Conservation (phyloP, 1,140 invertebrate genomes). For the Ericerus pela region DNA sequence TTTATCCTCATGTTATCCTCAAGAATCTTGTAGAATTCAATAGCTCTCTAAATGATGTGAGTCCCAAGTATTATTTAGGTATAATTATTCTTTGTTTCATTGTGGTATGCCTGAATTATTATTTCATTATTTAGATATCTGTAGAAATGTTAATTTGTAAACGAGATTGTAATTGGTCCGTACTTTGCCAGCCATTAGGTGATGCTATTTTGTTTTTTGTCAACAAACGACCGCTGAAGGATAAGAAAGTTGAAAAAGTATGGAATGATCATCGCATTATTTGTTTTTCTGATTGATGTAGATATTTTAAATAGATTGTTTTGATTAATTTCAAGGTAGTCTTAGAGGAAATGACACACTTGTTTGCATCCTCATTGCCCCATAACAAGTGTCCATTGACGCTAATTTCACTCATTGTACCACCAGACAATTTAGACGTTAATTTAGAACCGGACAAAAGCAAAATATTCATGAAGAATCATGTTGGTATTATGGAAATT, state of each 20-base stretch:
- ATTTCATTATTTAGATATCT: too few relatives aligned
- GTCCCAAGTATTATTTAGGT: too few relatives aligned
- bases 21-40: conserved; percentile 32
- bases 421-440: conserved; percentile 38
- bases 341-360: conserved; percentile 20
- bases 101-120: too few relatives aligned
- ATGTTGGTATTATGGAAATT: conserved; percentile 21
- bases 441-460: conserved; percentile 52
- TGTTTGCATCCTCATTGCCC: conserved; percentile 22
- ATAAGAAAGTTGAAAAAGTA: conserved; percentile 33
- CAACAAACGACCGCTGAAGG: conserved; percentile 41
- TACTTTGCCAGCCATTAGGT: conserved; percentile 20
- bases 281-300: not conserved
- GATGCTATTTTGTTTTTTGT: conserved; percentile 33
- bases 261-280: conserved; percentile 5
- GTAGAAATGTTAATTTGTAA: not conserved
- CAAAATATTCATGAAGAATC: conserved; percentile 37
- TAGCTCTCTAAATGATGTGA: conserved; percentile 23
- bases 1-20: conserved; percentile 34
- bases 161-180: not conserved
- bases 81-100: too few relatives aligned
- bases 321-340: conserved; percentile 22
- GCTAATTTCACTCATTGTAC: conserved; percentile 34
- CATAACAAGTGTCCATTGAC: conserved; percentile 33
- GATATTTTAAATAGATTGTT: not conserved